Percentiles rank a stretch among this genome's conserved stretches.
These are phyloP conservation scores for Drosophila atripex DNA, from an alignment of 2,888 invertebrate genomes.

Conservation along the genomic window DNA sequence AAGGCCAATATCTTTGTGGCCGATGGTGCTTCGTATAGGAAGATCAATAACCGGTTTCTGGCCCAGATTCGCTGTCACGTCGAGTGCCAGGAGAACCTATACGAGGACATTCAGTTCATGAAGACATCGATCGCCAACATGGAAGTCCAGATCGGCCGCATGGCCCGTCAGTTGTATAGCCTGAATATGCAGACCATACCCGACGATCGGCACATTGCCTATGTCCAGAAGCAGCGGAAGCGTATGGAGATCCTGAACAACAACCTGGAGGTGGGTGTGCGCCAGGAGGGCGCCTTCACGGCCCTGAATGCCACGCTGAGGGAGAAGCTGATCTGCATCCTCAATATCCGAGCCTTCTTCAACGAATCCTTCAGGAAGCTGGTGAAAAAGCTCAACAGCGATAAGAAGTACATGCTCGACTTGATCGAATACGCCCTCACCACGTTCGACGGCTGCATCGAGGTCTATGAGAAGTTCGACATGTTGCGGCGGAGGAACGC, in stretches of 20 bases:
- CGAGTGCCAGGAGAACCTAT: slow-evolving; percentile 78
- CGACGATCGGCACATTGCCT: slow-evolving; percentile 76
- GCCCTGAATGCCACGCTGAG: slow-evolving; percentile 75
- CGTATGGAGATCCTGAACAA: slow-evolving; percentile 76
- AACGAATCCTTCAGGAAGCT: slow-evolving; percentile 80
- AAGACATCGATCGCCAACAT: slow-evolving; percentile 77
- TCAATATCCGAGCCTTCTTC: slow-evolving; percentile 78
- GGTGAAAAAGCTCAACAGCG: slow-evolving; percentile 79
- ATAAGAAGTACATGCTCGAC: slow-evolving; percentile 82
- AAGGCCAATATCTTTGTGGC: slow-evolving; percentile 80
- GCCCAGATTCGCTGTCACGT: slow-evolving; percentile 76
- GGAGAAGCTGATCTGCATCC: slow-evolving; percentile 72
- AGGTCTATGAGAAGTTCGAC: slow-evolving; percentile 80
- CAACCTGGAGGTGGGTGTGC: slow-evolving; percentile 77
- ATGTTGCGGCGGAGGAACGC: slow-evolving; percentile 69
- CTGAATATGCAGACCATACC: slow-evolving; percentile 80
- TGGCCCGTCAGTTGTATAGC: slow-evolving; percentile 76
- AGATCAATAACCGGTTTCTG: slow-evolving; percentile 66
- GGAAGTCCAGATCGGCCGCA: slow-evolving; percentile 76
- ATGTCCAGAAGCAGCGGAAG: slow-evolving; percentile 70
- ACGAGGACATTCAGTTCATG: slow-evolving; percentile 72
- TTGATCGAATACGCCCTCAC: slow-evolving; percentile 80
- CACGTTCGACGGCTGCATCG: slow-evolving; percentile 81
- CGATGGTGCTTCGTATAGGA: slow-evolving; percentile 55
- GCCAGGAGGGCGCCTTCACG: slow-evolving; percentile 80